Base-by-base conservation (phyloP, 2,113 vertebrate species). In the Calidris pygmaea region DNA sequence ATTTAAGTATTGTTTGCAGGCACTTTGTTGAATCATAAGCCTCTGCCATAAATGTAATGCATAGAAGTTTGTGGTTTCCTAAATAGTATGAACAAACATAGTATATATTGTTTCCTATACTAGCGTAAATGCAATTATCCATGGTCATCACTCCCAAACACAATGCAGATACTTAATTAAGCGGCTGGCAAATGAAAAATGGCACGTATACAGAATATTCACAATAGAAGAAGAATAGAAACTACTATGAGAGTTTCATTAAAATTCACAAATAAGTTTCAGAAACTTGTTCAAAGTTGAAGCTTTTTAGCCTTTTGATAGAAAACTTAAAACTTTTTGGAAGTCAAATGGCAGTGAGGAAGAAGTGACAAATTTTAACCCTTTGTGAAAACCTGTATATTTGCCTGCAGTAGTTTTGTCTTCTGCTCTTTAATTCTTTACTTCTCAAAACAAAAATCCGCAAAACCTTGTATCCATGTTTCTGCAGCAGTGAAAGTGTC, bases 161-260 rank as follows among this genome's bases (percentile, higher is more conserved):
- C 17, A 39, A 50, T 12, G 11, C 15, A 48, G 32, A 32, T 24
- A 41, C 12, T 55, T 77, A 73, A 52, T 39, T 34, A 77, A 55
- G 32, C 27, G 15, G 9, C n/a, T 47, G 53, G 26, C 2, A 3
- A 81, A 71, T 71, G 37, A 71, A 53, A 66, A 66, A 19, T 23
- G 32, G 12, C 26, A 63, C 1, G 1, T 52, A 68, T 19, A 56
- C 0, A 0, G 5, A 45, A 18, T 52, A 14, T 53, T 52, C 43
- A 41, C 32, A 34, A 47, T 32, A 63, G 43, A 14, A 71, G 37
- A 45, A 7, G 29, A 58, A 58, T 19, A 16, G 50, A 76, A 82
- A 34, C 35, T 67, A 35, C 18, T 76, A 14, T 29, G 22, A 37
- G 12, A 21, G 41, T 50, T 70, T 47, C 32, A 58, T 30, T 77